Base-by-base conservation (phyloP, 2,888 invertebrate genomes). In the Leucoma salicis region DNA sequence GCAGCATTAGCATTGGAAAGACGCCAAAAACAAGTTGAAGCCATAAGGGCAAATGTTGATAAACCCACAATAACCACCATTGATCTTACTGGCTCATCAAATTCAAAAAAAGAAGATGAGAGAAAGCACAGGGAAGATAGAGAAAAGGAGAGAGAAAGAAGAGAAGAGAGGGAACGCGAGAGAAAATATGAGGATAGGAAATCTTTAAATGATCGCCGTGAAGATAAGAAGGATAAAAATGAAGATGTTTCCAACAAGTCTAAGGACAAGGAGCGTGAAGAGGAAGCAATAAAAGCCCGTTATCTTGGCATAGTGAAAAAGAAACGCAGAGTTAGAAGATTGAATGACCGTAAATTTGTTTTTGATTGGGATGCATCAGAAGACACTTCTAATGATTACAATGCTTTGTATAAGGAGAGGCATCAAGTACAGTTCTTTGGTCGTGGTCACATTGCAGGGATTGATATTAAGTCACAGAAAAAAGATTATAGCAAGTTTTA, bases 341-440 rank as follows among this genome's bases (percentile, higher is more conserved):
- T 99, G 29, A 99, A 99, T 84, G 99, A 99, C 75, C 91, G 99
- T 11, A 99, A 99, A 86, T 99, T 99, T 90, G 99, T 99, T 0
- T 99, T 99, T 82, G 99, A 99, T 83, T 99, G 99, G 99, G 99
- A 99, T 87, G 98, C 98, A 0, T 95, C 96, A 0, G 99, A 99
- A 82, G 99, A 99, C 71, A 99, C 99, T 0, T 97, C 98, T 2
- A 94, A 95, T 49, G 99, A 99, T 90, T 99, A 99, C 73, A 99
- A 99, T 81, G 93, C 94, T 46, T 89, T 99, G 14, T 99, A 99
- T 73, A 99, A 99, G 80, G 97, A 99, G 63, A 92, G 96, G 35
- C 99, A 99, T 85, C 97, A 98, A 84, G 96, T 98, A 3, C 98
- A 99, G 84, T 99, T 99, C 80, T 99, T 96, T 89, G 99, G 99